Conservation (phyloP, 2,797 vertebrate genomes). For the Chromis chromis region DNA sequence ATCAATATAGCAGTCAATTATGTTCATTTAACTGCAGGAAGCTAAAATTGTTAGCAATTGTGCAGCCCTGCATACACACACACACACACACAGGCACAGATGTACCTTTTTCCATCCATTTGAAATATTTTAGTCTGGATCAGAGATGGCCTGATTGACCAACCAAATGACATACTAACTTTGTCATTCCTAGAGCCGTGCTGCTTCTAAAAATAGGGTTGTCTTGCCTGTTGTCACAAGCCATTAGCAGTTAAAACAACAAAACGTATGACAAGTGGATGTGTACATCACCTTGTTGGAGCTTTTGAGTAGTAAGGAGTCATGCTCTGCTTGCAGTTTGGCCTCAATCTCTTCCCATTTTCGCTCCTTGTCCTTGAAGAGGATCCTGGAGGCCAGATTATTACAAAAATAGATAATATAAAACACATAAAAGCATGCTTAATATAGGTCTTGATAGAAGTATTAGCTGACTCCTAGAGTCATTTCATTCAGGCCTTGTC, state of each 20-base stretch:
- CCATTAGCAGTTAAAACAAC: slow-evolving; percentile 5
- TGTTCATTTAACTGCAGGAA: too few relatives aligned
- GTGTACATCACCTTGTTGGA: slow-evolving; percentile 91
- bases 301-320: slow-evolving; percentile 93
- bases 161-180: neutral
- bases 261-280: neutral
- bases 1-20: too few relatives aligned
- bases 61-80: too few relatives aligned
- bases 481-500: slow-evolving; percentile 22
- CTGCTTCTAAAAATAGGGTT: neutral
- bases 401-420: slow-evolving; percentile 59
- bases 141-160: neutral
- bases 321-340: slow-evolving; percentile 92
- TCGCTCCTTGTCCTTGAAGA: slow-evolving; percentile 96
- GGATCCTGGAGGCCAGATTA: slow-evolving; percentile 85
- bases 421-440: slow-evolving; percentile 37
- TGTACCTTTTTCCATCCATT: neutral
- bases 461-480: slow-evolving; percentile 11
- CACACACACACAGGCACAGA: neutral
- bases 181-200: neutral
- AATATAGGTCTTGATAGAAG: slow-evolving; percentile 26
- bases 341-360: slow-evolving; percentile 97
- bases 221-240: too few relatives aligned
- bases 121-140: neutral
- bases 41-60: too few relatives aligned